Conservation (phyloP, 2,888 invertebrate genomes). For the Phlogophora meticulosa region DNA sequence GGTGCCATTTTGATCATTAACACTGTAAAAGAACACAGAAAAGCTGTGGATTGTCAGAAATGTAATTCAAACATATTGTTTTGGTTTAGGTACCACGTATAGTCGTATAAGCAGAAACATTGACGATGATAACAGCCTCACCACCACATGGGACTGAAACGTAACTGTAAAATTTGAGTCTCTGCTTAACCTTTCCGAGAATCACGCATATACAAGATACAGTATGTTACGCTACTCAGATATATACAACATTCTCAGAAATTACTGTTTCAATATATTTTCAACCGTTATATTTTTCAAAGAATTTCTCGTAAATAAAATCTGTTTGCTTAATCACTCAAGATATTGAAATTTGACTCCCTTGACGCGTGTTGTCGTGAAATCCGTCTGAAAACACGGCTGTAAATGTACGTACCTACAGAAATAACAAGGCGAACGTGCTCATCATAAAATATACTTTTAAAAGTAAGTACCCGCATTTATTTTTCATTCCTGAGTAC, state of each 20-base stretch:
- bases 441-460: slow-evolving; percentile 25
- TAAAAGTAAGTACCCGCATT: slow-evolving; percentile 1
- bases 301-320: slow-evolving; percentile 8
- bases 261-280: background rate
- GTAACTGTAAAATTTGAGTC: too few relatives aligned
- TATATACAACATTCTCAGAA: background rate
- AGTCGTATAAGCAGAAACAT: too few relatives aligned
- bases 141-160: too few relatives aligned
- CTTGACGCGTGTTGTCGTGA: slow-evolving; percentile 13
- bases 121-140: too few relatives aligned
- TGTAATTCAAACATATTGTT: too few relatives aligned
- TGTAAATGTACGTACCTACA: slow-evolving; percentile 14
- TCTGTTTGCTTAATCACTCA: slow-evolving; percentile 12
- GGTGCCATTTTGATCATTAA: too few relatives aligned
- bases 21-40: too few relatives aligned
- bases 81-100: too few relatives aligned
- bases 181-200: too few relatives aligned
- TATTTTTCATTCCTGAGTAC: slow-evolving; percentile 14
- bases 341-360: slow-evolving; percentile 24
- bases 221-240: background rate
- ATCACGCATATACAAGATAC: too few relatives aligned
- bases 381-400: background rate
- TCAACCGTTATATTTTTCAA: slow-evolving; percentile 1
- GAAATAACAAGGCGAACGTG: slow-evolving; percentile 28
- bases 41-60: too few relatives aligned